Percentiles rank a stretch among this genome's conserved stretches.
These are phyloP conservation scores for Paradoxurus hermaphroditus DNA, from an alignment of 2,113 vertebrate genomes.

Conservation along the genomic window DNA sequence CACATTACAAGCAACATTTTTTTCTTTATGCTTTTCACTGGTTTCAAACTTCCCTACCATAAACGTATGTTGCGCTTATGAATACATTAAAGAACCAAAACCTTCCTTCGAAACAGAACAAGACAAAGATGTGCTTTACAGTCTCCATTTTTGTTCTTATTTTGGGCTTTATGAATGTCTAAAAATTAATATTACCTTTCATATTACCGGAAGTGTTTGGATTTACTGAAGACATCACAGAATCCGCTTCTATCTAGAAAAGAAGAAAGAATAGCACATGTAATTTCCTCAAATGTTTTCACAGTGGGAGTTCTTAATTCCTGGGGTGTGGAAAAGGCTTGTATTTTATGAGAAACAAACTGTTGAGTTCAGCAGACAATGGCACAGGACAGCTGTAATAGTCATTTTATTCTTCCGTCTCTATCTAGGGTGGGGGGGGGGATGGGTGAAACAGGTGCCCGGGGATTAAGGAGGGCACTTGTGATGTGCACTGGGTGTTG, in stretches of 20 bases:
- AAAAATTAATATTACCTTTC: constrained; percentile 32
- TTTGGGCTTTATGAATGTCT: constrained; percentile 2
- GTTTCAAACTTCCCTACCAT: neutral
- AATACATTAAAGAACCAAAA: neutral
- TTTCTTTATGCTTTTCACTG: neutral
- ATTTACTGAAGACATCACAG: constrained; percentile 69
- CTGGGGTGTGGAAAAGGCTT: neutral
- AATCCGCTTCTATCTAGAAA: constrained; percentile 79
- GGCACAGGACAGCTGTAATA: neutral
- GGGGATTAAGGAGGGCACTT: neutral
- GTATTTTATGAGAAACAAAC: neutral
- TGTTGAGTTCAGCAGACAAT: neutral
- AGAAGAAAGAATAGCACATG: constrained; percentile 35
- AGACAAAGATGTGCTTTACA: neutral
- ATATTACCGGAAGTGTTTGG: constrained; percentile 68
- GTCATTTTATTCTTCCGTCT: neutral
- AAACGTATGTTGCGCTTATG: neutral
- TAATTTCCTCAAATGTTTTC: constrained; percentile 29
- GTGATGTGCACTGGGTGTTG: neutral
- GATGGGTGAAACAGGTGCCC: neutral
- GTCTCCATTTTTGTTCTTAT: neutral
- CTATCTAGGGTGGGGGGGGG: neutral
- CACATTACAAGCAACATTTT: neutral
- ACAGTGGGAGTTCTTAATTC: neutral
- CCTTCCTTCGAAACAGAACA: neutral